phyloP scores from a whole-genome alignment of 2,113 vertebrate species.

The Entomyzon cyanotis region DNA sequence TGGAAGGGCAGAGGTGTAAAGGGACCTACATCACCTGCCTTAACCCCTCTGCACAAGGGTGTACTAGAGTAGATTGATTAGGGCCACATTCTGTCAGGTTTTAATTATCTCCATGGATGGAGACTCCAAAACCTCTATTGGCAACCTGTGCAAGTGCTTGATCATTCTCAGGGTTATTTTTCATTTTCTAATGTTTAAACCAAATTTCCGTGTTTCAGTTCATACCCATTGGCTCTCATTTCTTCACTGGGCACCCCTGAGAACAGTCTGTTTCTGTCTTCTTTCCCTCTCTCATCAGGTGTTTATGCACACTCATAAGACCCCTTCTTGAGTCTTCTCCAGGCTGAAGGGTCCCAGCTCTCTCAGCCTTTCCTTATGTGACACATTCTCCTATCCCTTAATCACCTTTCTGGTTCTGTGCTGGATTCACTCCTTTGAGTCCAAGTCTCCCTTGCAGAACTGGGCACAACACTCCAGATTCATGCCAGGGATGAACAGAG shows the following conservation, averaged over 20 bases:
- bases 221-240: rapidly evolving
- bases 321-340: background rate
- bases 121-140: background rate
- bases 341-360: background rate
- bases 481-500: background rate
- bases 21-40: background rate
- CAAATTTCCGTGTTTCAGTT: background rate
- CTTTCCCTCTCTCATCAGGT: background rate
- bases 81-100: background rate
- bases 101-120: background rate
- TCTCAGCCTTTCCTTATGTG: background rate
- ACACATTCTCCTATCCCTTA: background rate
- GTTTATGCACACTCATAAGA: background rate
- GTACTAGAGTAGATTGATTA: background rate
- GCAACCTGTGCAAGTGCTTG: background rate
- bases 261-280: background rate
- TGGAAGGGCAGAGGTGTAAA: background rate
- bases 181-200: background rate
- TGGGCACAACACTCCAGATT: background rate
- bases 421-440: background rate
- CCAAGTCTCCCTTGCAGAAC: background rate
- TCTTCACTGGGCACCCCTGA: background rate
- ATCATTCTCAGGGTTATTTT: background rate
- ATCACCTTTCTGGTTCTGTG: background rate
- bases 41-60: background rate